These are phyloP conservation scores for Lasioglossum calceatum DNA, from an alignment of 2,888 invertebrate species.

Conservation along the genomic window DNA sequence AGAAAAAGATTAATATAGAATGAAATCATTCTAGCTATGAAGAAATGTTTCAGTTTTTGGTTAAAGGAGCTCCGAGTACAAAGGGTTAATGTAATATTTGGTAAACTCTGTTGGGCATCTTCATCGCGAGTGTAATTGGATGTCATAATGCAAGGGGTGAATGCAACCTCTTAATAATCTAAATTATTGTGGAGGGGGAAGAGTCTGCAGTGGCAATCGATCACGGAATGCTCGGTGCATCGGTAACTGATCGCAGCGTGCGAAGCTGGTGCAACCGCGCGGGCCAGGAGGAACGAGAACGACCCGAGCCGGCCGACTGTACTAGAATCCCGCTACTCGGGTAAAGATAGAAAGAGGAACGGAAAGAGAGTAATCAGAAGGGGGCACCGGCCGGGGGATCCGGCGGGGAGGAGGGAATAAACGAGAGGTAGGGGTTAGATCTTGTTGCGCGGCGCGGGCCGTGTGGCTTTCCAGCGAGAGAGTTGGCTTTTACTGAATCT, in stretches of 20 bases:
- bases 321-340: constrained; percentile 52
- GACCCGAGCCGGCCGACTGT: constrained; percentile 17
- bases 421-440: constrained; percentile 51
- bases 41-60: too few species aligned
- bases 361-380: constrained; percentile 59
- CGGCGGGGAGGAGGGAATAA: constrained; percentile 4
- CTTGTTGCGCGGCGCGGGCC: constrained; percentile 48
- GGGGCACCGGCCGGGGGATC: constrained; percentile 35
- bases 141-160: too few species aligned
- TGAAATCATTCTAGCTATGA: too few species aligned
- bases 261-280: neutral
- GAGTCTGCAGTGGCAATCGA: neutral
- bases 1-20: too few species aligned
- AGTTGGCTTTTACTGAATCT: constrained; percentile 2
- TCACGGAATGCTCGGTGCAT: neutral
- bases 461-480: neutral
- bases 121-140: neutral
- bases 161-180: neutral
- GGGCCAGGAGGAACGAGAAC: constrained; percentile 17
- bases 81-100: too few species aligned
- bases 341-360: constrained; percentile 52
- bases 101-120: neutral
- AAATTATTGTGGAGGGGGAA: neutral
- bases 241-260: neutral
- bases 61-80: too few species aligned